Evolutionary conservation across 2,888 invertebrate genomes (phyloP), one percentile per base, ranked within the genome.

Genomic region (Acanthopleura granulata): DNA sequence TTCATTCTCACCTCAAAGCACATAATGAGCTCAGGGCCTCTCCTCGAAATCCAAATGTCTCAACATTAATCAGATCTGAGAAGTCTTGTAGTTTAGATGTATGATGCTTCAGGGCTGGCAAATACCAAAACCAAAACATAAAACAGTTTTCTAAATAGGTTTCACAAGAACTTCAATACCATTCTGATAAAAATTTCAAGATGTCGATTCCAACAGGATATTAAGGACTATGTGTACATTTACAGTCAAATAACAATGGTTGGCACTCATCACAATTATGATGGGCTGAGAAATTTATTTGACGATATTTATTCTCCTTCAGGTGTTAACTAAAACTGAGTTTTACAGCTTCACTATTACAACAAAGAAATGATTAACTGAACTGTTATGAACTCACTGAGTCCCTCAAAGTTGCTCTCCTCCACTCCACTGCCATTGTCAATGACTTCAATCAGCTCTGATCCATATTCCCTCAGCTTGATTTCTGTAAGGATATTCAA

Each of bases 11-110:
- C 91, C 91, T 94, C 57, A 99, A 91, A 11, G 96, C 94, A 92
- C 97, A 97, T 0, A 99, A 92, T 0, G 99, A 99, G 91, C 97
- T 98, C 27, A 99, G 91, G 0, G 99, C 99, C 92, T 99, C 99
- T 6, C 99, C 99, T 83, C 99, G 93, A 90, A 99, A 99, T 3
- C 99, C 99, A 92, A 97, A 96, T 1, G 98, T 99, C 72, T 93
- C 93, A 0, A 99, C 94, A 74, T 93, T 93, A 80, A 94, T 93
- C 75, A 99, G 92, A 89, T 99, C 98, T 15, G 94, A 93, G 90
- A 98, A 98, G 80, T 96, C 94, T 77, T 92, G 92, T 72, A 99
- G 91, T 91, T 99, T 99, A 0, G 99, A 99, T 0, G 99, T 99
- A 87, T 96, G 95, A 92, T 99, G 97, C 89, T 98, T 98, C 78